Conservation (phyloP, 2,888 invertebrate species). For the Meiosimyza platycephala region DNA sequence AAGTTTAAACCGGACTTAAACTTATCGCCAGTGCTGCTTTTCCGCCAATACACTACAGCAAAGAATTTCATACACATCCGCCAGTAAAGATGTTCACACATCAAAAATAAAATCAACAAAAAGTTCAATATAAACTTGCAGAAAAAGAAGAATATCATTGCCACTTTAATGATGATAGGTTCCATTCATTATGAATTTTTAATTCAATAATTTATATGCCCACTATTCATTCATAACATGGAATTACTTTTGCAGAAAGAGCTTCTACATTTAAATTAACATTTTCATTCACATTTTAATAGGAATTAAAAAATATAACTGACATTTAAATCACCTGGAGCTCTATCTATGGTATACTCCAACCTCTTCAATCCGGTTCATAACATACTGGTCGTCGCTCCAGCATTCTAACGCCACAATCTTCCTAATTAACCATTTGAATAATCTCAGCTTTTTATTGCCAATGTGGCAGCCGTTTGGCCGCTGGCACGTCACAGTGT, state of each 20-base stretch:
- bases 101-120: too few relatives aligned
- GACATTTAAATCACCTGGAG: conserved; percentile 17
- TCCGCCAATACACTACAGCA: too few relatives aligned
- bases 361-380: neutral
- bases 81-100: too few relatives aligned
- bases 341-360: neutral
- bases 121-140: too few relatives aligned
- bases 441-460: conserved; percentile 25
- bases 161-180: too few relatives aligned
- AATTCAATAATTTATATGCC: too few relatives aligned
- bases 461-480: neutral
- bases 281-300: conserved; percentile 11
- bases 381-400: neutral
- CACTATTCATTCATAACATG: neutral
- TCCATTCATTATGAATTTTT: too few relatives aligned
- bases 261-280: conserved; percentile 18
- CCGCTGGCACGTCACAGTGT: conserved; percentile 13
- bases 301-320: conserved; percentile 14
- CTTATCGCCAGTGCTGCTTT: too few relatives aligned
- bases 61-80: too few relatives aligned
- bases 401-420: conserved; percentile 10
- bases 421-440: conserved; percentile 26
- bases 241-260: neutral
- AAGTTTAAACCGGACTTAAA: too few relatives aligned
- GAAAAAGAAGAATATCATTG: too few relatives aligned